phyloP scores from a whole-genome alignment of 2,113 vertebrate species.

The Colossoma macropomum region DNA sequence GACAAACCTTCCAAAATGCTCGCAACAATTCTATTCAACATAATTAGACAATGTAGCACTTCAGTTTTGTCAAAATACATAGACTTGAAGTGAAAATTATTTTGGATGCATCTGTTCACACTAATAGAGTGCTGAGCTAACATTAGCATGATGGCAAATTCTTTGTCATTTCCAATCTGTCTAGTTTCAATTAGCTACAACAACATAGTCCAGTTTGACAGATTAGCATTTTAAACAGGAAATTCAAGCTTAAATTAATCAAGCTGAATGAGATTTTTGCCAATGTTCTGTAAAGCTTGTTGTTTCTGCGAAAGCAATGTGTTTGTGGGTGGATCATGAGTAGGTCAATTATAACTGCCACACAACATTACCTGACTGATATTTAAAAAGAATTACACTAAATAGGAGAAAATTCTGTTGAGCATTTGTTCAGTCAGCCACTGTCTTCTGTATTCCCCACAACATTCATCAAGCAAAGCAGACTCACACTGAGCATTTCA shows the following conservation, averaged over 20 bases:
- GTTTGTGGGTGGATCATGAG: neutral
- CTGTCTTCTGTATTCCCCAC: neutral
- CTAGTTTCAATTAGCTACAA: no score
- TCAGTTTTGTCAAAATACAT: no score
- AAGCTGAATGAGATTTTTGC: neutral
- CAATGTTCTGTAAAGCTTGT: neutral
- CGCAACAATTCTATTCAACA: no score
- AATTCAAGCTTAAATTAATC: neutral
- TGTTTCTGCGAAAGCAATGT: neutral
- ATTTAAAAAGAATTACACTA: neutral
- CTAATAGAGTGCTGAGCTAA: no score
- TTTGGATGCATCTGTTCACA: no score
- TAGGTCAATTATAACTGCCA: neutral
- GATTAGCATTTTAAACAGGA: neutral
- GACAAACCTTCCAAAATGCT: no score
- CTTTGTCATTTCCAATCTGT: no score
- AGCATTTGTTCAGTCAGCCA: neutral
- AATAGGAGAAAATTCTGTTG: neutral
- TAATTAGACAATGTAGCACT: no score
- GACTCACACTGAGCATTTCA: neutral
- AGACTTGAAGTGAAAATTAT: no score
- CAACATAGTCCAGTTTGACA: no score
- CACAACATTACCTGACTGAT: neutral
- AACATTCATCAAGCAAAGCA: neutral
- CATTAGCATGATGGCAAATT: no score